These are phyloP conservation scores for Pampus argenteus DNA, from an alignment of 2,797 vertebrate genomes.

Conservation along the genomic window DNA sequence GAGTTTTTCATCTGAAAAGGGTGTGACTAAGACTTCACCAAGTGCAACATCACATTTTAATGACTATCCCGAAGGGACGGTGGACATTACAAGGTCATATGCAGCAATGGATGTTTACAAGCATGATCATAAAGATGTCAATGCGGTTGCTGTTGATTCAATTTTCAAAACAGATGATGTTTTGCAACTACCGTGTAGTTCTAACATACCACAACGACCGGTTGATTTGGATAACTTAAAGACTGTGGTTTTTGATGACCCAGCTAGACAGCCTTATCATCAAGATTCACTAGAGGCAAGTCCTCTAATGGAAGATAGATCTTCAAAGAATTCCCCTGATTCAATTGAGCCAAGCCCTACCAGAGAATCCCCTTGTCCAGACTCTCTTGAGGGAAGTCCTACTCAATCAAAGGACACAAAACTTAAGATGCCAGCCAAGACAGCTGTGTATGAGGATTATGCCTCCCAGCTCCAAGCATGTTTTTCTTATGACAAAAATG, in stretches of 20 bases:
- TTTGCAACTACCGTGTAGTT: slow-evolving; percentile 68
- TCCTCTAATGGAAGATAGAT: slow-evolving; percentile 91
- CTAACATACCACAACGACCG: slow-evolving; percentile 82
- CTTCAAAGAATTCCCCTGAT: slow-evolving; percentile 94
- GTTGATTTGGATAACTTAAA: slow-evolving; percentile 84
- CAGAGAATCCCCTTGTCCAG: slow-evolving; percentile 91
- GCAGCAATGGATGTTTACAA: slow-evolving; percentile 1
- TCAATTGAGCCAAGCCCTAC: slow-evolving; percentile 96
- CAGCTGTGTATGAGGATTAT: slow-evolving; percentile 78
- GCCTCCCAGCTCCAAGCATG: slow-evolving; percentile 74
- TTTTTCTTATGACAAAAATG: slow-evolving; percentile 57
- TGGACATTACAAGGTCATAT: slow-evolving; percentile 20
- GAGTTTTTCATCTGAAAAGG: slow-evolving; percentile 27
- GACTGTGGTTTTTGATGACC: slow-evolving; percentile 82
- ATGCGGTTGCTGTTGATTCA: slow-evolving; percentile 20
- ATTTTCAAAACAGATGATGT: slow-evolving; percentile 10
- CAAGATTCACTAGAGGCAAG: slow-evolving; percentile 94
- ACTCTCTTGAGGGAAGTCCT: slow-evolving; percentile 96
- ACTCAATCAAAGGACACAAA: slow-evolving; percentile 80
- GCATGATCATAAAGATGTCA: slow-evolving; percentile 23
- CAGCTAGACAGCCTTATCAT: slow-evolving; percentile 82
- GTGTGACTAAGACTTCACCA: slow-evolving; percentile 24
- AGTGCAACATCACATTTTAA: slow-evolving; percentile 11
- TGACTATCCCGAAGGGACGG: slow-evolving; percentile 14
- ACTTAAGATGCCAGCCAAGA: slow-evolving; percentile 47